Evolutionary conservation across 2,888 invertebrate species (phyloP).

Genomic region (Osmoderma eremita): DNA sequence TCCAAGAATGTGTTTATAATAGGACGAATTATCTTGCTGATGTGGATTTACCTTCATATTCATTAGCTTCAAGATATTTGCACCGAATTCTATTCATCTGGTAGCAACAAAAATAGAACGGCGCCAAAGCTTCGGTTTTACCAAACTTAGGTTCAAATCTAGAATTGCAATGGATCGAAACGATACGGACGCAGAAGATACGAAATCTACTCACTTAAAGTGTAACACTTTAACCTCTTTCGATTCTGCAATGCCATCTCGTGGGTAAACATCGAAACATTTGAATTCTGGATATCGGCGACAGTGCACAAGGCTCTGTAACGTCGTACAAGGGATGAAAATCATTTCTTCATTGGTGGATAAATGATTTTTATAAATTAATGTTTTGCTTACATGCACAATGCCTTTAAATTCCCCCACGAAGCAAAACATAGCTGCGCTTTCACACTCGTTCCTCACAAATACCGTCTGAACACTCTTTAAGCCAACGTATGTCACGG

Average conservation of each 20-base stretch:
- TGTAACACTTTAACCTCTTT: constrained; percentile 42
- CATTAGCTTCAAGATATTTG: constrained; percentile 15
- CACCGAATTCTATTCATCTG: constrained; percentile 57
- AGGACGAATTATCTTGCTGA: not conserved
- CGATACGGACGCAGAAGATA: not conserved
- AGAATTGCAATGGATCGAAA: not conserved
- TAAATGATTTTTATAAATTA: too few relatives aligned
- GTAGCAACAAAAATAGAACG: constrained; percentile 64
- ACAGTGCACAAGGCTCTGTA: constrained; percentile 8
- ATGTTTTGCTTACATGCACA: constrained; percentile 55
- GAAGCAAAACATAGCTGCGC: constrained; percentile 60
- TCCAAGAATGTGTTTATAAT: too few relatives aligned
- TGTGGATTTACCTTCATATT: not conserved
- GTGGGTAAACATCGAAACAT: constrained; percentile 38
- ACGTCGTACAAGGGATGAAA: too few relatives aligned
- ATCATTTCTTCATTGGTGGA: too few relatives aligned
- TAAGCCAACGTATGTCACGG: constrained; percentile 60
- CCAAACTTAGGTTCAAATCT: constrained; percentile 52
- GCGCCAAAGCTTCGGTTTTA: constrained; percentile 54
- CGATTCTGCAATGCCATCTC: constrained; percentile 39
- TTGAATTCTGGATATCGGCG: not conserved
- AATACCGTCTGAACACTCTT: constrained; percentile 57
- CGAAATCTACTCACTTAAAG: constrained; percentile 40
- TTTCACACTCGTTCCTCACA: constrained; percentile 63
- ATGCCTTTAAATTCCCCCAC: constrained; percentile 57